Evolutionary conservation across 2,888 invertebrate genomes (phyloP).

Genomic region (Cephus rjabovi): DNA sequence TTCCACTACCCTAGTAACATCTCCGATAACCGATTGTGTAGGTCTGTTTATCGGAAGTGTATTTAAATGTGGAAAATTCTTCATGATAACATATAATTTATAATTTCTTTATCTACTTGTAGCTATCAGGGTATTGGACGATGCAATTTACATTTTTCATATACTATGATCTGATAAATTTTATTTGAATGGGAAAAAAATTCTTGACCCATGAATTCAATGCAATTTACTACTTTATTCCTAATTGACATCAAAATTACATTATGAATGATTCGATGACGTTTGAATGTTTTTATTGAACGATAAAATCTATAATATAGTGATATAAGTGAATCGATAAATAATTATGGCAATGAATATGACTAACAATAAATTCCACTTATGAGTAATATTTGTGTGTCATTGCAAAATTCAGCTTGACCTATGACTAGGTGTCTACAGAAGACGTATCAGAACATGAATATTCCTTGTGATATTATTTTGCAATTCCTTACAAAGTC

Average conservation of each 20-base stretch:
- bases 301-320: neutral
- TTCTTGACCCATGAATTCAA: too few species aligned
- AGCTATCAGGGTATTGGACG: neutral
- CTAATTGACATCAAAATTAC: neutral
- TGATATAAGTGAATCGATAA: neutral
- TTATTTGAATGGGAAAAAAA: too few species aligned
- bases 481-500: neutral
- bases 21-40: neutral
- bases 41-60: neutral
- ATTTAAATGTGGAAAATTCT: neutral
- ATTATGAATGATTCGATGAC: neutral
- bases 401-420: neutral
- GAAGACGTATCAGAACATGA: neutral
- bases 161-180: too few species aligned
- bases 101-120: neutral
- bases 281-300: neutral
- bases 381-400: neutral
- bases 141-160: neutral
- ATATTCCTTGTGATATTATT: neutral
- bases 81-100: neutral
- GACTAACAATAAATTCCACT: neutral
- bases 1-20: neutral
- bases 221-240: neutral
- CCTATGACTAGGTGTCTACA: neutral
- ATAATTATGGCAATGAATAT: neutral